Evolutionary conservation across 23 tunicate genomes (phyloP), one percentile per base, ranked within the genome.

Genomic region (Trididemnum clinides): DNA sequence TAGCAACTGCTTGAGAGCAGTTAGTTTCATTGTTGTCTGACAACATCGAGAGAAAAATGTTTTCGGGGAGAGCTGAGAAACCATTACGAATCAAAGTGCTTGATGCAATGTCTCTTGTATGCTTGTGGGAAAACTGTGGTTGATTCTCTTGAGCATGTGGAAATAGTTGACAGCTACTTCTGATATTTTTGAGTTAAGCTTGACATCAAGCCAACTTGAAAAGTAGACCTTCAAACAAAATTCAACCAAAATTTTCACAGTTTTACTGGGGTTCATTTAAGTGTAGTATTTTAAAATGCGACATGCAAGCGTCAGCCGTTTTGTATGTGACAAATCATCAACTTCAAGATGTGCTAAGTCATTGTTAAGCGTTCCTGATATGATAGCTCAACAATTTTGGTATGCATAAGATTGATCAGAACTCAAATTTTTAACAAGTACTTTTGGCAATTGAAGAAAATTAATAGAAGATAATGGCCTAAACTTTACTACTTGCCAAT

Each of bases 381-480:
- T 33, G 3, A 82, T 54, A 32, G 37, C 32, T 50, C 74, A 58
- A 63, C 86, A 82, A 19, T 64, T 82, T 64, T 34, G 35, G 29
- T 64, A 82, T 33, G 86, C 86, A 33, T 82, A 82, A 26, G 33
- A 33, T 82, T 64, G 86, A 54, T 82, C 76, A 37, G 86, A 37
- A 50, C 86, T 82, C 34, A 82, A 54, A 51, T 82, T 51, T 23
- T 64, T 51, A 25, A 82, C 76, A 82, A 82, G n/a, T 28, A 35
- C 30, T 35, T 73, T 73, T 37, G 80, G 57, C 25, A 73, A 18
- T 6, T 63, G 28, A 1, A 77, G 77, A 32, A 33, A 82, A 64
- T 32, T 62, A 19, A 51, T 76, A 64, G 64, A 64, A 7, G 51
- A 7, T 6, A 82, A 31, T 64, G 73, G 71, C 64, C 34, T 82